A percentile compares a stretch with the other conserved stretches of the same genome.
Conservation (phyloP, 2,888 invertebrate genomes). For the Drosophila robusta region DNA sequence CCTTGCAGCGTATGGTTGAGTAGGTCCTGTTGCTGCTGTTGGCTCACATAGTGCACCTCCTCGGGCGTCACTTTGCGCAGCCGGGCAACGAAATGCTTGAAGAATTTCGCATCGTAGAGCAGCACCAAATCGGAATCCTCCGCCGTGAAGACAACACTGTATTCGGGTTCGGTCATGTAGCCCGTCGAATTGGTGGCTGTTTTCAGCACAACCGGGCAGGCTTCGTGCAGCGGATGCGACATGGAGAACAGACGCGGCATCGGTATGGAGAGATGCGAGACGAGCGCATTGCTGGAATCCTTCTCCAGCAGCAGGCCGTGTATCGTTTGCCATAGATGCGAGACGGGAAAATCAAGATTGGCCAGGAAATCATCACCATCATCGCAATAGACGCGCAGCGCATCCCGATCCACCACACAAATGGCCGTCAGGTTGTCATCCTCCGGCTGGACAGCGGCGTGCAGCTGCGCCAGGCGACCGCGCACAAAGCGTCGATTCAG, state of each 20-base stretch:
- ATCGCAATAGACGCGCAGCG: slow-evolving; percentile 91
- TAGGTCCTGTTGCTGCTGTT: slow-evolving; percentile 84
- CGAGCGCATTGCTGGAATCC: slow-evolving; percentile 85
- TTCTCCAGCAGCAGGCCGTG: slow-evolving; percentile 94
- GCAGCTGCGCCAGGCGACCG: slow-evolving; percentile 62
- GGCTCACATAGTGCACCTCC: slow-evolving; percentile 88
- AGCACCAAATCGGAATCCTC: slow-evolving; percentile 92
- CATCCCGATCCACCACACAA: slow-evolving; percentile 88
- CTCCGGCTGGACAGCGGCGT: slow-evolving; percentile 43
- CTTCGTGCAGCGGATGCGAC: slow-evolving; percentile 95
- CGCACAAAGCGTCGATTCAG: slow-evolving; percentile 87
- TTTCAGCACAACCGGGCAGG: slow-evolving; percentile 92
- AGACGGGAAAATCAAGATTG: slow-evolving; percentile 92
- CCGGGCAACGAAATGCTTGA: slow-evolving; percentile 93
- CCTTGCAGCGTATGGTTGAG: slow-evolving; percentile 65
- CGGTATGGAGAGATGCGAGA: slow-evolving; percentile 84
- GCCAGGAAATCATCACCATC: slow-evolving; percentile 94
- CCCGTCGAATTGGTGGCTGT: slow-evolving; percentile 87
- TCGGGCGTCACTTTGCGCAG: slow-evolving; percentile 91
- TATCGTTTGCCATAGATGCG: slow-evolving; percentile 93
- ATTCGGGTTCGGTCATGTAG: slow-evolving; percentile 88
- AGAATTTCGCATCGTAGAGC: slow-evolving; percentile 91
- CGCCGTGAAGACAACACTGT: slow-evolving; percentile 90
- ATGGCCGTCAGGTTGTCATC: slow-evolving; percentile 76
- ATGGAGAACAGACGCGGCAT: slow-evolving; percentile 94